Base-by-base conservation (phyloP, 2,797 vertebrate species). In the Danio tinwini region DNA sequence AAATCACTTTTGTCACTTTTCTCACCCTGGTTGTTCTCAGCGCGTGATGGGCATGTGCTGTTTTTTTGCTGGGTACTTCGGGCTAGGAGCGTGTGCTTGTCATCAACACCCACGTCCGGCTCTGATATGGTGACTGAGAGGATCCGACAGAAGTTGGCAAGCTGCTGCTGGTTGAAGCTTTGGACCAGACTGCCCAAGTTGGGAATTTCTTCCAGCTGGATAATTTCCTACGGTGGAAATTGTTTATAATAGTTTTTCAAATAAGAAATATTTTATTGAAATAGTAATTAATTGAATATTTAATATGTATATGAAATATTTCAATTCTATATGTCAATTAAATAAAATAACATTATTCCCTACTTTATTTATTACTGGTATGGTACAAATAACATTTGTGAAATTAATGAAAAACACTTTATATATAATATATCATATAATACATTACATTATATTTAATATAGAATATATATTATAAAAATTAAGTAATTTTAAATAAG, bases 81-180 rank as follows among this genome's bases (percentile, higher is more conserved):
- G 85, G 98, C 98, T 83, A 99, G 91, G 71, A 99, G 94, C 0
- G 98, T 99, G 91, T 99, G 96, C 87, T 99, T 99, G 92, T 99
- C 98, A 56, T 99, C 98, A 2, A 95, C 97, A 42, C 96, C 96
- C 0, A 97, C 94, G 69, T 99, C 98, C 0, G 97, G 97, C 84
- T 99, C 98, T 0, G 98, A 99, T 91, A 99, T 98, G 40, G 97
- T 98, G 90, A 99, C 96, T 0, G 98, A 98, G 17, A 99, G 93
- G 88, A 99, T 99, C 85, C 98, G 94, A 89, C 98, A 99, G 93
- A 99, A 99, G 92, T 98, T 99, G 49, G 98, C 98, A 76, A 99
- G 94, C 88, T 99, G 98, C 84, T 99, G 98, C 88, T 99, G 98
- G 91, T 99, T 97, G 40, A 99, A 99, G 88, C 96, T 98, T 89